phyloP scores from a whole-genome alignment of 2,113 vertebrate species.

The Salvelinus sp. region DNA sequence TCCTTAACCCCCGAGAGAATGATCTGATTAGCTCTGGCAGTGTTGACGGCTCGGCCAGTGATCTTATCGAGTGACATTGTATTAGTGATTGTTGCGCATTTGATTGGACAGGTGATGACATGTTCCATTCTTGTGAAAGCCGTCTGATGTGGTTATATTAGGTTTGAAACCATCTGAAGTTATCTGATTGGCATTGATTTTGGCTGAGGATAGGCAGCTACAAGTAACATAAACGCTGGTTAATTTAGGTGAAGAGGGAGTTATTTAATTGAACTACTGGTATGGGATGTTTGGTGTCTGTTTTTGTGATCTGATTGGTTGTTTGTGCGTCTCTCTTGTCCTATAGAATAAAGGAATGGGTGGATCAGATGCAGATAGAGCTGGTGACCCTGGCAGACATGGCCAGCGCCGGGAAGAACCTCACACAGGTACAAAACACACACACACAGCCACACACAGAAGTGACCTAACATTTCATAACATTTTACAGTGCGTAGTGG shows the following conservation, averaged over 20 bases:
- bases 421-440: slow-evolving; percentile 74
- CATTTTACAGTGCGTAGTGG: no score
- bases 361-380: slow-evolving; percentile 96
- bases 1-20: slow-evolving; percentile 22
- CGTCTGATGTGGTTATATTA: slow-evolving; percentile 3
- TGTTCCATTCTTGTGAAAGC: not conserved
- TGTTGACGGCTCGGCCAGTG: slow-evolving; percentile 5
- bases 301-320: not conserved
- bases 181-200: not conserved
- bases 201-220: no score
- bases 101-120: not conserved
- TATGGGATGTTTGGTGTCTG: not conserved
- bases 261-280: not conserved
- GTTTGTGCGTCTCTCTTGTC: slow-evolving; percentile 42
- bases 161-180: not conserved
- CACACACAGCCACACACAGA: not conserved
- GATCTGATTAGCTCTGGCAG: slow-evolving; percentile 43
- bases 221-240: no score
- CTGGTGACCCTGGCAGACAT: slow-evolving; percentile 87
- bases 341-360: slow-evolving; percentile 93
- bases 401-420: slow-evolving; percentile 84
- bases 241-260: not conserved
- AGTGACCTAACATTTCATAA: not conserved
- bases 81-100: not conserved
- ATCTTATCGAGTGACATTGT: slow-evolving; percentile 10